phyloP scores from a whole-genome alignment of 2,888 invertebrate genomes.

The Thyatira batis region DNA sequence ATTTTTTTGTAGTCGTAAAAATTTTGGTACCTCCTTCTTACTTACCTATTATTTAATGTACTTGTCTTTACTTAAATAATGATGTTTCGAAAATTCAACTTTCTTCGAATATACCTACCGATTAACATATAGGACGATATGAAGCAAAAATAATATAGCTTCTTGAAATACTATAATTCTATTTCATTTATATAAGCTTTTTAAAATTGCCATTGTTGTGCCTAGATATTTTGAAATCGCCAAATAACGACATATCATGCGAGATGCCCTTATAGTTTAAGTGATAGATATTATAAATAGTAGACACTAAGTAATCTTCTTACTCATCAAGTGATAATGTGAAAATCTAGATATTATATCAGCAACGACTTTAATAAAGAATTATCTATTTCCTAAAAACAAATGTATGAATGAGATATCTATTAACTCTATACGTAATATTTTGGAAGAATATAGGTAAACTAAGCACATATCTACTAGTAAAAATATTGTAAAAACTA shows the following conservation, averaged over 20 bases:
- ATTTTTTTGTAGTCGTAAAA: too few species aligned
- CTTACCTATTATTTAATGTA: too few species aligned
- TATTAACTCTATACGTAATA: neutral
- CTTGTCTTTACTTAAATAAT: too few species aligned
- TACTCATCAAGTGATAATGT: neutral
- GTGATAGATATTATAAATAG: neutral
- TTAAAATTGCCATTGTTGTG: constrained; percentile 59
- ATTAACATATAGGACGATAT: too few species aligned
- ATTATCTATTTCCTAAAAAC: neutral
- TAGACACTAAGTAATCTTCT: neutral
- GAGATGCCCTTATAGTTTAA: constrained; percentile 20
- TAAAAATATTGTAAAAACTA: too few species aligned
- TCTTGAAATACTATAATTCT: neutral
- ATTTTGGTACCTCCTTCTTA: too few species aligned
- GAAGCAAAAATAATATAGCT: neutral
- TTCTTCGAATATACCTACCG: too few species aligned
- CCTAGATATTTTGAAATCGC: constrained; percentile 67
- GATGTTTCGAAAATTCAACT: too few species aligned
- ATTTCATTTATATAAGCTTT: constrained; percentile 9
- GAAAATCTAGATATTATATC: neutral
- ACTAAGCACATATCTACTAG: too few species aligned
- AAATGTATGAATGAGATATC: neutral
- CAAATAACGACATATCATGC: constrained; percentile 70
- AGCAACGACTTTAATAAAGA: neutral
- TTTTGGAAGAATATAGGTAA: neutral